A percentile compares a stretch with the other conserved stretches of the same genome.
These are phyloP conservation scores for Dynastes maya DNA, from an alignment of 2,888 invertebrate species.

Conservation along the genomic window DNA sequence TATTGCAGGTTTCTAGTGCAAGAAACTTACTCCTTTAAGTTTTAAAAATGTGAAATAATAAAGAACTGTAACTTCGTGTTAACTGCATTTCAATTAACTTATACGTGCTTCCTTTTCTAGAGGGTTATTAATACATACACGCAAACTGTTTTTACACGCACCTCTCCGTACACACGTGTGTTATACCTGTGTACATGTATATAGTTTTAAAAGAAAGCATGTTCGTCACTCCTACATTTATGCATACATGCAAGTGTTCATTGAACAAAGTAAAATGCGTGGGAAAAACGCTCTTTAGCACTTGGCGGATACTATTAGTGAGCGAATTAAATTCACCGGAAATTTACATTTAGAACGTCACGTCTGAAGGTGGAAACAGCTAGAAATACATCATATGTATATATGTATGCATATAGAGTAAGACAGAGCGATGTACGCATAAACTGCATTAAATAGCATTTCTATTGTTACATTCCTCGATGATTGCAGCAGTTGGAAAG, in stretches of 20 bases:
- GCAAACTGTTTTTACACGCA: not conserved
- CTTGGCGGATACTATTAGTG: conserved; percentile 46
- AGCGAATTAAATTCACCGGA: conserved; percentile 46
- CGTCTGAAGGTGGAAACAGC: conserved; percentile 42
- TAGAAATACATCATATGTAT: conserved; percentile 2
- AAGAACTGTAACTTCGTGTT: too few relatives aligned
- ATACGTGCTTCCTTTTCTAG: not conserved
- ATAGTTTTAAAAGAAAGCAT: conserved; percentile 16
- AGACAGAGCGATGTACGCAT: conserved; percentile 16
- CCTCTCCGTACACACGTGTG: conserved; percentile 2
- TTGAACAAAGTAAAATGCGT: conserved; percentile 43
- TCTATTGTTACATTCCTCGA: conserved; percentile 13
- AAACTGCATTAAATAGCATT: conserved; percentile 34
- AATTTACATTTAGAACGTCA: conserved; percentile 43
- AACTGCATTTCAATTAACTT: not conserved
- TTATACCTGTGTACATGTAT: not conserved
- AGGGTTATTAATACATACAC: too few relatives aligned
- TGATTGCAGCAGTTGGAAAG: not conserved
- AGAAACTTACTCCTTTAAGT: too few relatives aligned
- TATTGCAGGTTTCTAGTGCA: too few relatives aligned
- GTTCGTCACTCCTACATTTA: conserved; percentile 35
- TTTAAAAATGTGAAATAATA: too few relatives aligned
- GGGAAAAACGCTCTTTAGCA: conserved; percentile 40
- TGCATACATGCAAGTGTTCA: conserved; percentile 42
- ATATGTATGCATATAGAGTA: not conserved